phyloP scores from a whole-genome alignment of 2,113 vertebrate species.

The Urocitellus parryii region DNA sequence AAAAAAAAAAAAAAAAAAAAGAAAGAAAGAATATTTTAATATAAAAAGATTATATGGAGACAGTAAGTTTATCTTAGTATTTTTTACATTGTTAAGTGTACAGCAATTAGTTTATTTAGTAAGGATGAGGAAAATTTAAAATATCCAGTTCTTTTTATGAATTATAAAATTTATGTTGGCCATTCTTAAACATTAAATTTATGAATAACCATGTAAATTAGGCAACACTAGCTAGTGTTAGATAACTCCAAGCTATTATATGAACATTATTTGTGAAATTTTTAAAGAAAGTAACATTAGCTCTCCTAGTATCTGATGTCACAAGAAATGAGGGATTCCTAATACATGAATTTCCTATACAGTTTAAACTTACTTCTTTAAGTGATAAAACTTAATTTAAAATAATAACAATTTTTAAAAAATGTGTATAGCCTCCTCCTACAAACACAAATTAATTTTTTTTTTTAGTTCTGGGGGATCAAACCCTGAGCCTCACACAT shows the following conservation, averaged over 20 bases:
- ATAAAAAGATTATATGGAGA: conserved; percentile 14
- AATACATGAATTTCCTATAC: conserved; percentile 41
- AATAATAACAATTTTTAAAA: background rate
- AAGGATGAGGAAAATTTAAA: conserved; percentile 48
- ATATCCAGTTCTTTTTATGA: background rate
- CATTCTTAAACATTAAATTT: conserved; percentile 57
- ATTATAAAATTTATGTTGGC: conserved; percentile 48
- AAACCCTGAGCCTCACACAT: background rate
- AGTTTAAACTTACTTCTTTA: conserved; percentile 41
- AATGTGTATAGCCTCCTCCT: too few species aligned
- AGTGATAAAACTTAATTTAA: conserved; percentile 48
- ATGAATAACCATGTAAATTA: conserved; percentile 8
- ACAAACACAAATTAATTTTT: background rate
- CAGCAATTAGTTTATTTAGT: background rate
- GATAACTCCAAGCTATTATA: background rate
- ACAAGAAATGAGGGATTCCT: conserved; percentile 12
- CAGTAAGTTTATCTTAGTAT: conserved; percentile 1
- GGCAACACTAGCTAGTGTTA: background rate
- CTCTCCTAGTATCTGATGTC: conserved; percentile 22
- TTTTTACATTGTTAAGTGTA: conserved; percentile 41
- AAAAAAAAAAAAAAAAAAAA: too few species aligned
- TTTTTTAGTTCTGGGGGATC: background rate
- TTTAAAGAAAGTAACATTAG: conserved; percentile 42
- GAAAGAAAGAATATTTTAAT: conserved; percentile 6
- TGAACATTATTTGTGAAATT: conserved; percentile 31